These are phyloP conservation scores for Nyctereutes procyonoides DNA, from an alignment of 2,113 vertebrate species.

Conservation along the genomic window DNA sequence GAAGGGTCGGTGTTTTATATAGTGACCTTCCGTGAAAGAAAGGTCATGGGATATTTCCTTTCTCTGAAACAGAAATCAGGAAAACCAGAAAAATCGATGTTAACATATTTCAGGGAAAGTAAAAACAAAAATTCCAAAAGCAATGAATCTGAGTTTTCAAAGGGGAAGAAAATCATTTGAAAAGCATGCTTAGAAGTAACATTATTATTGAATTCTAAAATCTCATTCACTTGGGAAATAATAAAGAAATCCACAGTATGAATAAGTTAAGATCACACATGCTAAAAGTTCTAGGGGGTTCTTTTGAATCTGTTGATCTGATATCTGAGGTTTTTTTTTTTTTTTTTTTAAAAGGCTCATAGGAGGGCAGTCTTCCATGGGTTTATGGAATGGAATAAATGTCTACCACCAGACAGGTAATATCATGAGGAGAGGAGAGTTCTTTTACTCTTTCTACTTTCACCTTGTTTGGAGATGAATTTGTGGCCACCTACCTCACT, in stretches of 20 bases:
- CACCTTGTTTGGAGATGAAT: background rate
- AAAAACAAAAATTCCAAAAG: conserved; percentile 31
- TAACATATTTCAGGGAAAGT: conserved; percentile 57
- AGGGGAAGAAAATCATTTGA: conserved; percentile 29
- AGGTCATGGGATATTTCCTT: conserved; percentile 66
- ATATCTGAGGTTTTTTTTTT: background rate
- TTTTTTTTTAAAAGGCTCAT: background rate
- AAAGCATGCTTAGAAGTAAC: background rate
- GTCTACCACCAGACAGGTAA: background rate
- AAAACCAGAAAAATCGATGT: conserved; percentile 67
- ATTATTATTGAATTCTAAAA: background rate
- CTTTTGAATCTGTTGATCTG: background rate
- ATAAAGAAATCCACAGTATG: background rate
- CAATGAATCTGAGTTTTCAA: conserved; percentile 37
- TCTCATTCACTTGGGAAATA: background rate
- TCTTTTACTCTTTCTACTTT: background rate
- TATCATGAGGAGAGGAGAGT: background rate
- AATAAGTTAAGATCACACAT: background rate
- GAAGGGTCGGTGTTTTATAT: conserved; percentile 71
- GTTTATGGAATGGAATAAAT: background rate
- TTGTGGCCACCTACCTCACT: background rate
- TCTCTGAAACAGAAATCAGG: conserved; percentile 75
- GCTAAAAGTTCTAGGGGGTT: background rate
- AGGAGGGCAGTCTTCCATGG: background rate
- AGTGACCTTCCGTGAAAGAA: conserved; percentile 66